Conservation (phyloP, 1,140 invertebrate genomes). For the Nylanderia fulva region DNA sequence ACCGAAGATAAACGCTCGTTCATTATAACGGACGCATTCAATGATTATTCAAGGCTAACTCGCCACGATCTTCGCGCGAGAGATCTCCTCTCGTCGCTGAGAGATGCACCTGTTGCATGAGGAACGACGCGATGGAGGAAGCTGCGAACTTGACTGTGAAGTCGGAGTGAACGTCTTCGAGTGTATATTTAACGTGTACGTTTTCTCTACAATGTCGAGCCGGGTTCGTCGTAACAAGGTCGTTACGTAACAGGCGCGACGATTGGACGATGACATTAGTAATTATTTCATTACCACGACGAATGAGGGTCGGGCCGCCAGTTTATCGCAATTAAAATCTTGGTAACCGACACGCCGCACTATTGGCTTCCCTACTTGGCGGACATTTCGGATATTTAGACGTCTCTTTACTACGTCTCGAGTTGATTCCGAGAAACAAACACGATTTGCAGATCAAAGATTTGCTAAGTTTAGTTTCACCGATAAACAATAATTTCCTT, state of each 20-base stretch:
- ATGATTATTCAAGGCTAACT: conserved; percentile 13
- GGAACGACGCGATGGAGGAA: conserved; percentile 39
- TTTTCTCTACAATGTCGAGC: conserved; percentile 1
- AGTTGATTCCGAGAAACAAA: conserved; percentile 12
- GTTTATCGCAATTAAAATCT: conserved; percentile 79
- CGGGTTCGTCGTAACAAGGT: conserved; percentile 53
- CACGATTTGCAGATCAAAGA: conserved; percentile 14
- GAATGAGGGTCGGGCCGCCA: conserved; percentile 66
- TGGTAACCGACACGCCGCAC: background rate
- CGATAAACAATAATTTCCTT: background rate
- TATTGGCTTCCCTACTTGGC: conserved; percentile 43
- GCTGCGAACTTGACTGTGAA: conserved; percentile 59
- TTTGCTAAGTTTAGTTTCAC: conserved; percentile 17
- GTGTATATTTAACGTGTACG: conserved; percentile 20
- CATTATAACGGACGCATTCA: conserved; percentile 40
- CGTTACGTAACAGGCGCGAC: conserved; percentile 63
- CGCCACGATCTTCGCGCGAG: background rate
- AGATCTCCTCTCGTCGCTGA: background rate
- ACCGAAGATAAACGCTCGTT: conserved; percentile 17
- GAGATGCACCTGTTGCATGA: conserved; percentile 59
- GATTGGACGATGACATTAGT: conserved; percentile 68
- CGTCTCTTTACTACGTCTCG: background rate
- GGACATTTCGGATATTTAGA: conserved; percentile 28
- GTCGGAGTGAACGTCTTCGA: conserved; percentile 21
- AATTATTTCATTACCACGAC: conserved; percentile 80